A percentile compares a stretch with the other conserved stretches of the same genome.
Evolutionary conservation across 2,888 invertebrate species (phyloP).

Genomic region (Aspidapion aeneum): DNA sequence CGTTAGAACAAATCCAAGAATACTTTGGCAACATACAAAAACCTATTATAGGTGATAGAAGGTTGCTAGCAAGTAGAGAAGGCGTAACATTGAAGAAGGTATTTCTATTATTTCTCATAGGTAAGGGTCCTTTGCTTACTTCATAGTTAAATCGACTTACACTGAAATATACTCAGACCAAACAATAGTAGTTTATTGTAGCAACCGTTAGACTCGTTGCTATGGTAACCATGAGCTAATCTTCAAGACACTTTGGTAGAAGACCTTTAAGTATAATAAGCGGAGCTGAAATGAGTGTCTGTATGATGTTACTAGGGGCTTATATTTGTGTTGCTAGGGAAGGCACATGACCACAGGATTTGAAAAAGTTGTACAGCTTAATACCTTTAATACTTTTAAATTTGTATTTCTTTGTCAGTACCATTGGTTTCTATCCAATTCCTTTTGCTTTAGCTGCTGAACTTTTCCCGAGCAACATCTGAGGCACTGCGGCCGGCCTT

Average conservation of each 20-base stretch:
- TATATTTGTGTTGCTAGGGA: slow-evolving; percentile 43
- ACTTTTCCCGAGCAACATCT: slow-evolving; percentile 52
- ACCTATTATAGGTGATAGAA: too few species aligned
- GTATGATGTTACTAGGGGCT: slow-evolving; percentile 50
- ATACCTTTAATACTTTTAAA: slow-evolving; percentile 50
- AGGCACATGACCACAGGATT: slow-evolving; percentile 34
- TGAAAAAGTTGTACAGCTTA: slow-evolving; percentile 34
- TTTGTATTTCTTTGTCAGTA: slow-evolving; percentile 51
- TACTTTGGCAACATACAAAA: slow-evolving; percentile 45
- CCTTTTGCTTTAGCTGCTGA: slow-evolving; percentile 58
- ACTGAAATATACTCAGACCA: too few species aligned
- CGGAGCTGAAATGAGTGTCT: slow-evolving; percentile 53
- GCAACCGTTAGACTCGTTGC: slow-evolving; percentile 50
- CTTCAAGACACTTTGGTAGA: slow-evolving; percentile 55
- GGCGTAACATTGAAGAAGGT: too few species aligned
- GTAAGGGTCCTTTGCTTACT: too few species aligned
- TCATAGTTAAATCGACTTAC: too few species aligned
- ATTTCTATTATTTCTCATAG: too few species aligned
- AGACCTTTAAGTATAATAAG: slow-evolving; percentile 56
- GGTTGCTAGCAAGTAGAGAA: too few species aligned
- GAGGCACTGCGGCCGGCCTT: slow-evolving; percentile 52
- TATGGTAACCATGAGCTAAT: slow-evolving; percentile 46
- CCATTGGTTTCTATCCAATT: slow-evolving; percentile 53
- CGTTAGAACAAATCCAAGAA: slow-evolving; percentile 51
- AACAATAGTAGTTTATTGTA: too few species aligned